Conservation (phyloP, 2,888 invertebrate genomes). For the Drosophila formosana region DNA sequence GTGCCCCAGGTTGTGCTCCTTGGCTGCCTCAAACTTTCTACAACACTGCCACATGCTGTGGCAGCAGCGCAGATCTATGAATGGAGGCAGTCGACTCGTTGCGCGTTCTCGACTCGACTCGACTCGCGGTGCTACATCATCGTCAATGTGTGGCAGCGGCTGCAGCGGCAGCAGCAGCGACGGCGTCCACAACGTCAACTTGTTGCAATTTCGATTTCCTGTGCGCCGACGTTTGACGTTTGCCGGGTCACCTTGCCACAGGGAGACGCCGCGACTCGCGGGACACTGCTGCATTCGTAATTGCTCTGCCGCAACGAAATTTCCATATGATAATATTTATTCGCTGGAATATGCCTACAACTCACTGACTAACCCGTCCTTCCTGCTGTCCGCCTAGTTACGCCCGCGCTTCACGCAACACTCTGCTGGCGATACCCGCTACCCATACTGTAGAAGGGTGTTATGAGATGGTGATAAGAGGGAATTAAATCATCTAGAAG, state of each 20-base stretch:
- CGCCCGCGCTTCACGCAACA: conserved; percentile 73
- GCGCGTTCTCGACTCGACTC: conserved; percentile 29
- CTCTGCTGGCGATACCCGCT: conserved; percentile 26
- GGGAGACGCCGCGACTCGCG: not conserved
- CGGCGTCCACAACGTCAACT: conserved; percentile 62
- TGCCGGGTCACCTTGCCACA: conserved; percentile 63
- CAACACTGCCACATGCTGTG: conserved; percentile 70
- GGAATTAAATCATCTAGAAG: not conserved
- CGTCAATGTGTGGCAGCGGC: conserved; percentile 54
- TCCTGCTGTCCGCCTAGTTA: conserved; percentile 33
- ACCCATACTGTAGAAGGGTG: not conserved
- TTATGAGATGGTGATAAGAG: not conserved
- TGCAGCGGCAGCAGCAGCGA: not conserved
- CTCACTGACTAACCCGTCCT: conserved; percentile 54
- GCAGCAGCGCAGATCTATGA: conserved; percentile 57
- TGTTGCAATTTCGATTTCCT: conserved; percentile 79
- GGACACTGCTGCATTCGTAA: conserved; percentile 63
- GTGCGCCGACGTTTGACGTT: conserved; percentile 67
- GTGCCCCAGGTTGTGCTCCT: conserved; percentile 28
- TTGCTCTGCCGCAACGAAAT: conserved; percentile 70
- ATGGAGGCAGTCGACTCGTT: conserved; percentile 32
- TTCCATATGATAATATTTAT: conserved; percentile 82
- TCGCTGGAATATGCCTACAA: conserved; percentile 62
- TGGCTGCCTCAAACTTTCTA: conserved; percentile 70
- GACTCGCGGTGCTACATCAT: conserved; percentile 73